Evolutionary conservation across 2,113 vertebrate species (phyloP).

Genomic region (Calyptommatus sinebrachiatus): DNA sequence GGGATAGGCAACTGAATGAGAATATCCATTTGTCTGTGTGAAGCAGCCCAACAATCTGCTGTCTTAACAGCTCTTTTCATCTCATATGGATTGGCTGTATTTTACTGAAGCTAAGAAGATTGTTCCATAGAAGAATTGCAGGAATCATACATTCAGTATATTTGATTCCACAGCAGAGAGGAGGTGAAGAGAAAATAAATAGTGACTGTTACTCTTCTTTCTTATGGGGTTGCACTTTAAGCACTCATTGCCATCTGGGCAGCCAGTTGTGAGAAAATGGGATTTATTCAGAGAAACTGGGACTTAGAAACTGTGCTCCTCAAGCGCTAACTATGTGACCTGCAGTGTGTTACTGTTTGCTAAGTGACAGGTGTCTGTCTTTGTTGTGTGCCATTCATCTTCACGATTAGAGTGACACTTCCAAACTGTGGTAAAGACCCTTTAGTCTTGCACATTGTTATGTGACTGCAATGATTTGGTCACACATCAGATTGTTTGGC

Average conservation of each 20-base stretch:
- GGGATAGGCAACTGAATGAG: no score
- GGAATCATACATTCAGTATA: no score
- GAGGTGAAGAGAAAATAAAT: no score
- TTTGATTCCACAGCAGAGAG: no score
- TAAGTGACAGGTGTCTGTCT: neutral
- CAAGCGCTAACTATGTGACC: neutral
- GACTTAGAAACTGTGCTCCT: neutral
- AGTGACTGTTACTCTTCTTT: no score
- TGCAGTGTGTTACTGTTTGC: neutral
- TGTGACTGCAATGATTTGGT: slow-evolving; percentile 30
- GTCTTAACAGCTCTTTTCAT: no score
- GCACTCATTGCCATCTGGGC: neutral
- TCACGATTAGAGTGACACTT: neutral
- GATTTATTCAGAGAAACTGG: neutral
- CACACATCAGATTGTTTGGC: slow-evolving; percentile 21
- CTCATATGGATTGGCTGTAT: no score
- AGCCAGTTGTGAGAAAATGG: neutral
- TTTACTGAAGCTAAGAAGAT: no score
- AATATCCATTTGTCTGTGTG: no score
- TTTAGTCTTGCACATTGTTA: slow-evolving; percentile 20
- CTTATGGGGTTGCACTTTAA: neutral
- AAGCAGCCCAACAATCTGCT: no score
- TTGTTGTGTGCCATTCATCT: neutral
- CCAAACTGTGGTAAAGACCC: neutral
- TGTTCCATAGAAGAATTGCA: no score